Percentiles rank a stretch among this genome's conserved stretches.
phyloP scores from a whole-genome alignment of 2,888 invertebrate species.

The Epiblema foenella region DNA sequence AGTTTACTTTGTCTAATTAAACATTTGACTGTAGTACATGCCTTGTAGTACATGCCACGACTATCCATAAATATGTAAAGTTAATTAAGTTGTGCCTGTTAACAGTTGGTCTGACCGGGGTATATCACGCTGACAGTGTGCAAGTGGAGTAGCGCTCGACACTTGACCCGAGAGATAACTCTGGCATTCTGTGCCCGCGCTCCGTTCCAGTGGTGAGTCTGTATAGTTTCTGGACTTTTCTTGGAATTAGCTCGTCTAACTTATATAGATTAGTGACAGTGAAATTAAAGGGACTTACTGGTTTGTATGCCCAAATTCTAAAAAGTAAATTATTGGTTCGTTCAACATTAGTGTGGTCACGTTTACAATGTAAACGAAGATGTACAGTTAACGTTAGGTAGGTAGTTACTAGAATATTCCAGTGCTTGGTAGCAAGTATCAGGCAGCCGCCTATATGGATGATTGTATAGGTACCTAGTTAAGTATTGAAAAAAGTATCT shows the following conservation, averaged over 20 bases:
- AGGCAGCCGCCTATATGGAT: no score
- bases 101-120: not conserved
- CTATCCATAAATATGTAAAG: not conserved
- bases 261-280: not conserved
- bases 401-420: no score
- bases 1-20: no score
- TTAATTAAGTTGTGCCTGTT: not conserved
- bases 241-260: not conserved
- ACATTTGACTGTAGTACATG: no score
- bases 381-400: no score
- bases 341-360: no score
- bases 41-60: no score
- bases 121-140: constrained; percentile 23
- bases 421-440: no score
- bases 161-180: constrained; percentile 51
- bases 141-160: constrained; percentile 47
- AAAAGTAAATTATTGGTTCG: not conserved
- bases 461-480: no score
- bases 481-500: no score
- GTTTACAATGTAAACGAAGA: no score
- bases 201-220: constrained; percentile 44
- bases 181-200: constrained; percentile 46
- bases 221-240: not conserved
- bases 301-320: constrained; percentile 1
- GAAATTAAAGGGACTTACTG: not conserved